Percentiles rank a stretch among this genome's conserved stretches.
Evolutionary conservation across 2,797 vertebrate genomes (phyloP).

Genomic region (Sparidentex hasta): DNA sequence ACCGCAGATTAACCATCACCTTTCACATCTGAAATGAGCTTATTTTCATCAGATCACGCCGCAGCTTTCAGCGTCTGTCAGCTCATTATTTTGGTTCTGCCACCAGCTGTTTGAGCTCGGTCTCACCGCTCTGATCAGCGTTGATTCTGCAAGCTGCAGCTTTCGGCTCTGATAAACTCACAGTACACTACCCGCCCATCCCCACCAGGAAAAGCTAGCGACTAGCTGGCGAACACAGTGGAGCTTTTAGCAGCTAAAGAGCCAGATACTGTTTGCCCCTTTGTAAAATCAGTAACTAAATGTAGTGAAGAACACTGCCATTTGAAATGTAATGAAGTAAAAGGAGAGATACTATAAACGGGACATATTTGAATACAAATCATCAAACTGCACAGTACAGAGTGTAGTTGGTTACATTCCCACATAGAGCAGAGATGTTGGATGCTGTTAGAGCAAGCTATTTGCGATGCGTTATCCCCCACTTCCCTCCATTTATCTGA

Average conservation of each 20-base stretch:
- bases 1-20: not conserved
- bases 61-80: too few species aligned
- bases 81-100: too few species aligned
- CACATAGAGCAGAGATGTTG: not conserved
- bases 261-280: too few species aligned
- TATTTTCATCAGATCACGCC: accelerated
- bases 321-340: not conserved
- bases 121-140: not conserved
- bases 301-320: not conserved
- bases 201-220: not conserved
- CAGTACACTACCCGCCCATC: not conserved
- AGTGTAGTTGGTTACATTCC: not conserved
- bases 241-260: too few species aligned
- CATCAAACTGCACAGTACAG: not conserved
- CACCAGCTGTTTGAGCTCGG: too few species aligned
- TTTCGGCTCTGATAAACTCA: not conserved
- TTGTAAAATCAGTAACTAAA: not conserved
- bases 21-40: not conserved
- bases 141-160: not conserved
- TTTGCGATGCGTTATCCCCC: not conserved
- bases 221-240: not conserved
- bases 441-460: not conserved
- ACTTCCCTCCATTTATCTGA: not conserved
- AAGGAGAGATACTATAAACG: not conserved
- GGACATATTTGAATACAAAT: not conserved